Percentiles rank a stretch among this genome's conserved stretches.
Evolutionary conservation across 2,888 invertebrate species (phyloP).

Genomic region (Drosophila atripex): DNA sequence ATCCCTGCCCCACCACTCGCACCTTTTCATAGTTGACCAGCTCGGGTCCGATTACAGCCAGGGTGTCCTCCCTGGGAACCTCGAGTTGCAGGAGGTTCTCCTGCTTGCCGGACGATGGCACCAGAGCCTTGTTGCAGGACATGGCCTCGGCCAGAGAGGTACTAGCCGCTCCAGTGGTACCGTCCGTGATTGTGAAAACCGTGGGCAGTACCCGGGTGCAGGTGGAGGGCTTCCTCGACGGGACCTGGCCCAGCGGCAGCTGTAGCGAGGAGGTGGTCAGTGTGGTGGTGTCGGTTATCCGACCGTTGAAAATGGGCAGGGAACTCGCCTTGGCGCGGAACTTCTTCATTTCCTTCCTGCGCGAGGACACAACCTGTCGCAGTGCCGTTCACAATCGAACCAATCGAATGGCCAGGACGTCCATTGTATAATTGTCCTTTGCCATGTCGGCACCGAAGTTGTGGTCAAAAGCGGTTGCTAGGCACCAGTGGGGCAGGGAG

Average conservation of each 20-base stretch:
- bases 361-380: slow-evolving; percentile 5
- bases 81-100: slow-evolving; percentile 49
- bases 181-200: slow-evolving; percentile 75
- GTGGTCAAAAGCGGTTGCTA: slow-evolving; percentile 70
- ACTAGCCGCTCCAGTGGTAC: slow-evolving; percentile 50
- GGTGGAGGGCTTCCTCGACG: slow-evolving; percentile 41
- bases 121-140: slow-evolving; percentile 46
- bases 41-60: slow-evolving; percentile 72
- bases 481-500: slow-evolving; percentile 32
- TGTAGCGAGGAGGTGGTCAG: slow-evolving; percentile 73
- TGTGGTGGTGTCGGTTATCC: slow-evolving; percentile 79
- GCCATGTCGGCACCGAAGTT: slow-evolving; percentile 48
- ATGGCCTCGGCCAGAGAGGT: slow-evolving; percentile 62
- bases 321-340: slow-evolving; percentile 81
- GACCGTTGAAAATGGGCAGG: slow-evolving; percentile 82
- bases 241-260: slow-evolving; percentile 48
- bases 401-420: no score
- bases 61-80: slow-evolving; percentile 39
- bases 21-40: slow-evolving; percentile 82
- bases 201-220: slow-evolving; percentile 53
- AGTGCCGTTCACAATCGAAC: slow-evolving; percentile 18
- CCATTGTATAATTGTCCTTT: slow-evolving; percentile 27
- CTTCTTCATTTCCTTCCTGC: slow-evolving; percentile 72
- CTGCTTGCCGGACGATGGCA: slow-evolving; percentile 11
- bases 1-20: slow-evolving; percentile 84